Percentiles rank a stretch among this genome's conserved stretches.
Evolutionary conservation across 1,140 invertebrate species (phyloP).

Genomic region (Saccostrea glomerata): DNA sequence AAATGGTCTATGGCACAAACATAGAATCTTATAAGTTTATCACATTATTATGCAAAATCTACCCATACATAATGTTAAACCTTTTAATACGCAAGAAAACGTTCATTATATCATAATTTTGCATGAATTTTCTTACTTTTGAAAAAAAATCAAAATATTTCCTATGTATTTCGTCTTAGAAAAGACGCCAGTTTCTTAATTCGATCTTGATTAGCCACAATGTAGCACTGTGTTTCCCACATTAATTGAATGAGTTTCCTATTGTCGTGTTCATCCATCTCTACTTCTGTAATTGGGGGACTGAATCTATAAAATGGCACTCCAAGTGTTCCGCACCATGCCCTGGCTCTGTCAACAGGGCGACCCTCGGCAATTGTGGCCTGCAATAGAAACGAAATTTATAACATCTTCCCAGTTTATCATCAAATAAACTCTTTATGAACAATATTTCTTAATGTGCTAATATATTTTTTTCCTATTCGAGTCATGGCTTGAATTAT

Average conservation of each 20-base stretch:
- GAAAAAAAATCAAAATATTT: not conserved
- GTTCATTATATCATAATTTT: too few species aligned
- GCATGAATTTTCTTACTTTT: too few species aligned
- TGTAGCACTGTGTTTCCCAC: constrained; percentile 95
- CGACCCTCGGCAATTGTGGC: constrained; percentile 93
- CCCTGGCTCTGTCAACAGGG: constrained; percentile 92
- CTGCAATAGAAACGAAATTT: constrained; percentile 77
- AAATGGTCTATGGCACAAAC: too few species aligned
- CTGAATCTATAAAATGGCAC: constrained; percentile 87
- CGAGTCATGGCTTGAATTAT: too few species aligned
- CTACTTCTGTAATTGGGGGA: constrained; percentile 89
- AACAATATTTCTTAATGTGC: too few species aligned
- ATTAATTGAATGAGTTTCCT: constrained; percentile 91
- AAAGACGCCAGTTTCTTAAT: constrained; percentile 68
- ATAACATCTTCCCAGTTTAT: too few species aligned
- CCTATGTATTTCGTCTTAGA: constrained; percentile 55
- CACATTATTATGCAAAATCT: too few species aligned
- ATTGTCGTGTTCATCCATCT: constrained; percentile 93
- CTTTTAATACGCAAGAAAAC: too few species aligned
- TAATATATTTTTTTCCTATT: too few species aligned
- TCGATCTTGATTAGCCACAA: constrained; percentile 79
- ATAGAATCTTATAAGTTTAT: too few species aligned
- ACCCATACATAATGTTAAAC: too few species aligned
- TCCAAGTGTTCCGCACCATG: constrained; percentile 94
- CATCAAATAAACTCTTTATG: too few species aligned